Base-by-base conservation (phyloP, 2,888 invertebrate species). In the Macrophya annulata region DNA sequence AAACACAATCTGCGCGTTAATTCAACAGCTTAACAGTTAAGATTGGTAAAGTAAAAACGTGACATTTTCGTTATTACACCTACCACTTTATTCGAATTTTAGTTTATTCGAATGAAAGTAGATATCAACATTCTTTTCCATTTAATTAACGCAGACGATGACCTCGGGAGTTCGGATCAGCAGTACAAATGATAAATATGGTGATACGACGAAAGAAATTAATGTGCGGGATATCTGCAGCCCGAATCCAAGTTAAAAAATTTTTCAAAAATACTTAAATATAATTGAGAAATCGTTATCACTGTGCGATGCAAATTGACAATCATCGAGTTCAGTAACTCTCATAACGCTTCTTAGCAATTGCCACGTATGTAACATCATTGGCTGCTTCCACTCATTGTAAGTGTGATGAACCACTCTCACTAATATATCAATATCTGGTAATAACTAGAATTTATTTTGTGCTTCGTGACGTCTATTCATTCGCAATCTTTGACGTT, bases 361-460 rank as follows among this genome's bases (percentile, higher is more conserved):
- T 12, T 62, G 10, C 62, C 62, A 25, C 62, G 10, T 62, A 55
- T 55, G 31, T n/a, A n/a, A n/a, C n/a, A n/a, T n/a, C 9, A n/a
- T 68, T 68, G 68, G 68, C 6, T 68, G 37, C 4, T 17, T 40
- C 17, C 10, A 31, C 68, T 31, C 37, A 37, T 37, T 71, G 37
- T n/a, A 17, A 40, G 8, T 71, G 40, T 71, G 25, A 15, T 5
- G 40, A 71, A 8, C 71, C 8, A 71, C 71, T 37, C 71, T 37
- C 71, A 12, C 40, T n/a, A 8, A 71, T 37, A 71, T 37, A 71
- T 40, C 37, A 71, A 71, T 71, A 71, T 71, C 71, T 40, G 71
- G 71, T 40, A 15, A 40, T 8, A 71, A 71, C 71, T 40, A 71
- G 71, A 71, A 71, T 40, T 71, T 71, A 71, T 71, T 40, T 71